Evolutionary conservation across 2,797 vertebrate species (phyloP), one percentile per base, ranked within the genome.

Genomic region (Argentina silus): DNA sequence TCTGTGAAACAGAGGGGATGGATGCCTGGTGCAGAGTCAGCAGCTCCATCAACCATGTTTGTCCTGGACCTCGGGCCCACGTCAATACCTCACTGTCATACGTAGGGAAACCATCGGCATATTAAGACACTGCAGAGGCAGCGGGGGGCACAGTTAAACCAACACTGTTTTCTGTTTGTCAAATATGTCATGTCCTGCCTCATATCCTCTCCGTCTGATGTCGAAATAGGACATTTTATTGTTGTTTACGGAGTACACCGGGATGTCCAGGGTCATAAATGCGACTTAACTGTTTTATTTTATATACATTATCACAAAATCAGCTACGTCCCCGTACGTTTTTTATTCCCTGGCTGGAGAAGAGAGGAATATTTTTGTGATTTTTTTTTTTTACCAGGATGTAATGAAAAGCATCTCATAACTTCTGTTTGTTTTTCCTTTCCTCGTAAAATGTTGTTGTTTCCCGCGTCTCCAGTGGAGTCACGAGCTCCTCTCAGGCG

Each of bases 291-390:
- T 51, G 43, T 70, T 76, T 79, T 61, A 65, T 80, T 81, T 79
- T 61, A 65, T 80, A 80, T 81, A 78, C 84, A 75, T 75, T 67
- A 80, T 77, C 69, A 74, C 84, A 82, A 76, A 73, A 85, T 78
- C 51, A 78, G 82, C 72, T 77, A 63, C 12, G 71, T 6, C 36
- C 56, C 51, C 56, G 36, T 42, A 56, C 3, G 15, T 43, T 79
- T 71, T 85, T 81, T 82, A 81, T 84, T 68, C 79, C 19, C 69
- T 83, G 81, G 78, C 71, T 65, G 43, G n/a, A 68, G 69, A 78
- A 80, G 66, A 77, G 74, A 76, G 51, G 44, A 55, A 50, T 47
- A 63, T 75, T 67, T 36, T 69, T 42, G 75, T 36, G 1, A 61
- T 69, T 23, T 69, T 42, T 78, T 42, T 78, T 64, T 71, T 23